These are phyloP conservation scores for Scaptomyza caliginosa DNA, from an alignment of 2,888 invertebrate genomes.

Conservation along the genomic window DNA sequence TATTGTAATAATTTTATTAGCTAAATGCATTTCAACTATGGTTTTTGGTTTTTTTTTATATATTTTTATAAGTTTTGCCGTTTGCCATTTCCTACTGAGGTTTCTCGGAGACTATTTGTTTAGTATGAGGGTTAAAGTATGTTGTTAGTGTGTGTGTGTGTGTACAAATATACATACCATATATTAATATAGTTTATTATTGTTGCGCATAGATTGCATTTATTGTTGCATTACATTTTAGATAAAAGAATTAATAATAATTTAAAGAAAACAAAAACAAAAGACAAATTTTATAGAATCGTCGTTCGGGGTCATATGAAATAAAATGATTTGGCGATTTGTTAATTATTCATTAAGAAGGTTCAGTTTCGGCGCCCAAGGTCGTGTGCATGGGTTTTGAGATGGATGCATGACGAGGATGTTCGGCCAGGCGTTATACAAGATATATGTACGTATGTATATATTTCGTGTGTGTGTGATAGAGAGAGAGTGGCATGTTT, in stretches of 20 bases:
- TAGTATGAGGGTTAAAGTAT: slow-evolving; percentile 16
- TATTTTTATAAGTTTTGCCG: neutral
- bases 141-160: slow-evolving; percentile 34
- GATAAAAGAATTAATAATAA: slow-evolving; percentile 34
- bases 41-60: slow-evolving; percentile 17
- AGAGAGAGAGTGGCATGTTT: neutral
- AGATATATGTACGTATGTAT: slow-evolving; percentile 27
- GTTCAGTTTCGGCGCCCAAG: slow-evolving; percentile 50
- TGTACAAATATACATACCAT: slow-evolving; percentile 81
- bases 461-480: slow-evolving; percentile 32
- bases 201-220: slow-evolving; percentile 54
- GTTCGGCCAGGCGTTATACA: slow-evolving; percentile 52
- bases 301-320: slow-evolving; percentile 11
- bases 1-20: slow-evolving; percentile 69
- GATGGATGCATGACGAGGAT: slow-evolving; percentile 58
- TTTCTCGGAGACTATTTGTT: slow-evolving; percentile 71
- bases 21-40: slow-evolving; percentile 76
- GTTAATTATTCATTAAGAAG: neutral
- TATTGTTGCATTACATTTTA: slow-evolving; percentile 41
- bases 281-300: slow-evolving; percentile 35
- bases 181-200: slow-evolving; percentile 53
- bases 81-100: slow-evolving; percentile 59
- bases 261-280: slow-evolving; percentile 62
- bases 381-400: slow-evolving; percentile 32
- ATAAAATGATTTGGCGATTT: slow-evolving; percentile 21